phyloP scores from a whole-genome alignment of 2,113 vertebrate species.

The Calypte anna region DNA sequence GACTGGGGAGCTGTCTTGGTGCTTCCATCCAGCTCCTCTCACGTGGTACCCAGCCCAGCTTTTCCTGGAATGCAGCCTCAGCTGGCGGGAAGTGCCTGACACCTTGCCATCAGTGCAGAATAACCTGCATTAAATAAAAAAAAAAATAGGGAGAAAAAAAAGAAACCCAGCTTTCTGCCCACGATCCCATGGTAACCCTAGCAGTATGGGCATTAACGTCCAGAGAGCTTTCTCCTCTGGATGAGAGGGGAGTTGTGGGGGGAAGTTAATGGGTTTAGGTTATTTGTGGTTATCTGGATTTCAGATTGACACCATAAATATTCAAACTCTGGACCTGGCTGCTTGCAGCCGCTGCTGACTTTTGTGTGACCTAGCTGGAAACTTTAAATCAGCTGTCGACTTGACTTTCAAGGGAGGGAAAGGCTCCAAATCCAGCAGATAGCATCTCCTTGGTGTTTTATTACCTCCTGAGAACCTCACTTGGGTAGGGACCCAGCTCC shows the following conservation, averaged over 20 bases:
- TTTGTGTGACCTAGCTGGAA: constrained; percentile 79
- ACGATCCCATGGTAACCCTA: neutral
- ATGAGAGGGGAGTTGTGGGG: neutral
- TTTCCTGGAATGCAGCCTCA: constrained; percentile 47
- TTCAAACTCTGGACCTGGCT: constrained; percentile 78
- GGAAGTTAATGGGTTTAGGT: constrained; percentile 77
- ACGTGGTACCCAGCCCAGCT: neutral
- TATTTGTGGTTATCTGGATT: constrained; percentile 83
- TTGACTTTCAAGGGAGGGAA: constrained; percentile 79
- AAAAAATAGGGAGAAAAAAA: neutral
- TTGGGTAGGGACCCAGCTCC: constrained; percentile 61
- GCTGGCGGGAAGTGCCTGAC: constrained; percentile 42
- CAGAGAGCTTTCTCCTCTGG: constrained; percentile 65
- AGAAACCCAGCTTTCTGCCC: neutral
- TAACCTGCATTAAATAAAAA: neutral
- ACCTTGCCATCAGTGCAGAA: neutral
- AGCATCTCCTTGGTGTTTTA: constrained; percentile 76
- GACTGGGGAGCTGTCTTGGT: neutral
- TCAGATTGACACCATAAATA: constrained; percentile 83
- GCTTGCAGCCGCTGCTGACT: constrained; percentile 76
- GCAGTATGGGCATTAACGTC: constrained; percentile 60
- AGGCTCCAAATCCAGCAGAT: constrained; percentile 73
- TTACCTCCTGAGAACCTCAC: constrained; percentile 70
- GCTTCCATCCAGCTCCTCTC: constrained; percentile 2
- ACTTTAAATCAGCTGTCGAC: constrained; percentile 80